phyloP scores from a whole-genome alignment of 2,888 invertebrate genomes.

The Coelopa pilipes region DNA sequence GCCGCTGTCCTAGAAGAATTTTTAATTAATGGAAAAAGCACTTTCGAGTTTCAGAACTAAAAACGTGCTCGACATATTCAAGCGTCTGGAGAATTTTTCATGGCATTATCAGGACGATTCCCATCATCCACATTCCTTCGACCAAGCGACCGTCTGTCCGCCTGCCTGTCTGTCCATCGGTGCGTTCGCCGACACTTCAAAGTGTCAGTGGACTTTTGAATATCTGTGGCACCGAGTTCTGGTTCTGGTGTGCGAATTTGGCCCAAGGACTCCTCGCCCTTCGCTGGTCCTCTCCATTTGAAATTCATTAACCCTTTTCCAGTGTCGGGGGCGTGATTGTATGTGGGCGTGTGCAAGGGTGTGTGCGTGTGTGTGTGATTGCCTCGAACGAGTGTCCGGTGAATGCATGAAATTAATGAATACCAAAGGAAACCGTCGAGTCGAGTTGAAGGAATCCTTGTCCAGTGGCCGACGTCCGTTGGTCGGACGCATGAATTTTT shows the following conservation, averaged over 20 bases:
- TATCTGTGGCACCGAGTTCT: not conserved
- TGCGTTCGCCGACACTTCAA: not conserved
- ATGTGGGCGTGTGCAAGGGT: not conserved
- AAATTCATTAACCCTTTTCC: not conserved
- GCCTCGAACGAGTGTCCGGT: no score
- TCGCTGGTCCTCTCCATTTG: not conserved
- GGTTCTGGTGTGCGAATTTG: not conserved
- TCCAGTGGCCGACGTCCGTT: no score
- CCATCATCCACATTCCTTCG: no score
- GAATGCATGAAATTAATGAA: no score
- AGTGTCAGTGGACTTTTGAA: not conserved
- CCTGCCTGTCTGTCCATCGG: not conserved
- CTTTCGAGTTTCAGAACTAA: not conserved
- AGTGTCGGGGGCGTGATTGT: not conserved
- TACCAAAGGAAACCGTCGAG: no score
- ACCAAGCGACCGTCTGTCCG: not conserved
- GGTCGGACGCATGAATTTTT: no score
- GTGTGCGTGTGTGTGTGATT: no score
- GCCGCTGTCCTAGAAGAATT: not conserved
- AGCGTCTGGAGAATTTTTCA: constrained; percentile 20
- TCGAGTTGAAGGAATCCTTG: no score
- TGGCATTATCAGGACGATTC: constrained; percentile 5
- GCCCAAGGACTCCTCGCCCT: not conserved
- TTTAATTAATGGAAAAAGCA: constrained; percentile 14
- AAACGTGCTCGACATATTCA: constrained; percentile 14